Evolutionary conservation across 92 coral and sea anemone species (phyloP).

Genomic region (Nematostella vectensis): DNA sequence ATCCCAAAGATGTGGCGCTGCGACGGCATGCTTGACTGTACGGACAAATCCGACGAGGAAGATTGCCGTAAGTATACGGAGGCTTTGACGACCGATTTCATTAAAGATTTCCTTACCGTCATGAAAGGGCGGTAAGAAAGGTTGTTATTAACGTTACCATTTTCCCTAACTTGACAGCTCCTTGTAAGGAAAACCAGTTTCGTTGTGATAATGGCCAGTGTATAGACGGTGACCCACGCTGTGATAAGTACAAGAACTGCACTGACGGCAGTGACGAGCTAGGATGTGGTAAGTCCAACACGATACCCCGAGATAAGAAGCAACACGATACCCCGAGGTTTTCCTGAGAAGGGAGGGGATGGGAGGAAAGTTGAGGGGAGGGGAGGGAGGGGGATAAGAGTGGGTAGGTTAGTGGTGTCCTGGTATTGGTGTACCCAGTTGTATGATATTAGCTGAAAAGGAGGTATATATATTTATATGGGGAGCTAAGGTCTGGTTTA

Average conservation of each 20-base stretch:
- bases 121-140: neutral
- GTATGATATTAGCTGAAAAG: no score
- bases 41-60: slow-evolving; percentile 34
- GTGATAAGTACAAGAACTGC: slow-evolving; percentile 24
- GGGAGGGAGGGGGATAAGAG: neutral
- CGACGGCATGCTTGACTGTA: slow-evolving; percentile 33
- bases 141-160: neutral
- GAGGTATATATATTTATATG: no score
- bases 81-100: no score
- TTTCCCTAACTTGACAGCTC: slow-evolving; percentile 31
- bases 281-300: slow-evolving; percentile 46
- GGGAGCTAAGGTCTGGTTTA: no score
- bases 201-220: slow-evolving; percentile 55
- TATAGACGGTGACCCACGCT: slow-evolving; percentile 24
- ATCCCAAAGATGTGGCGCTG: slow-evolving; percentile 30
- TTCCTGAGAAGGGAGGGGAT: neutral
- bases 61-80: slow-evolving; percentile 44
- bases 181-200: slow-evolving; percentile 41
- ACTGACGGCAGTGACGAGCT: slow-evolving; percentile 44
- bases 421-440: no score
- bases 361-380: no score
- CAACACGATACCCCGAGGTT: no score
- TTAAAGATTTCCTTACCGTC: no score
- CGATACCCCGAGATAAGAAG: neutral
- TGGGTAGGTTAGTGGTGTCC: no score